These are phyloP conservation scores for Heptranchias perlo DNA, from an alignment of 2,113 vertebrate genomes.

Conservation along the genomic window DNA sequence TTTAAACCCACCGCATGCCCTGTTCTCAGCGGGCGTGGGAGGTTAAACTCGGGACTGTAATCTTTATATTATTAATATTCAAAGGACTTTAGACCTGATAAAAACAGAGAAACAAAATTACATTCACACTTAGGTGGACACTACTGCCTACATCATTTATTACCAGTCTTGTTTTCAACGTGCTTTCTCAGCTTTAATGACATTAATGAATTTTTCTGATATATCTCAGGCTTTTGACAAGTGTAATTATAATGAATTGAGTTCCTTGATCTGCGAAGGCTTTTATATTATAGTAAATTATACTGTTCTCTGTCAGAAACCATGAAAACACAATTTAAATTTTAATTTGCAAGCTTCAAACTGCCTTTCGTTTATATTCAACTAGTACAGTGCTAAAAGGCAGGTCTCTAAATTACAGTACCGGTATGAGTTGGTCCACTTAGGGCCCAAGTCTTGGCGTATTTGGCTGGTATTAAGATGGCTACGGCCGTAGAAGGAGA, in stretches of 20 bases:
- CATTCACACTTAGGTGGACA: not conserved
- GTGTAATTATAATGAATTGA: not conserved
- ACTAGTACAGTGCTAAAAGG: not conserved
- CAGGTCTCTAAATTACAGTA: not conserved
- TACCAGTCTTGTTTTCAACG: not conserved
- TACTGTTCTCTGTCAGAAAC: not conserved
- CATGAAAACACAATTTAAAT: not conserved
- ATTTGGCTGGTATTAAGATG: not conserved
- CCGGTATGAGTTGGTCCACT: not conserved
- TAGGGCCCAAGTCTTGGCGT: not conserved
- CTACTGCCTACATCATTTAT: not conserved
- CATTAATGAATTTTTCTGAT: not conserved
- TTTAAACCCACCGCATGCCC: not conserved
- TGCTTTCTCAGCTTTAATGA: not conserved
- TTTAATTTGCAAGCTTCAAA: conserved; percentile 17
- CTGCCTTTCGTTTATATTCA: not conserved
- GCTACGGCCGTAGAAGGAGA: not conserved
- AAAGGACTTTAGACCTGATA: not conserved
- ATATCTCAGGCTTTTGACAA: not conserved
- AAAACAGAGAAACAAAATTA: not conserved
- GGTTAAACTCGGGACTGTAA: not conserved
- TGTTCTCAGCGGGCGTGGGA: not conserved
- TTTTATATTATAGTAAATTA: conserved; percentile 17
- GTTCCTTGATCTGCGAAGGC: not conserved
- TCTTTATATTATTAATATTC: not conserved